These are phyloP conservation scores for Euclidia mi DNA, from an alignment of 2,888 invertebrate species.

Conservation along the genomic window DNA sequence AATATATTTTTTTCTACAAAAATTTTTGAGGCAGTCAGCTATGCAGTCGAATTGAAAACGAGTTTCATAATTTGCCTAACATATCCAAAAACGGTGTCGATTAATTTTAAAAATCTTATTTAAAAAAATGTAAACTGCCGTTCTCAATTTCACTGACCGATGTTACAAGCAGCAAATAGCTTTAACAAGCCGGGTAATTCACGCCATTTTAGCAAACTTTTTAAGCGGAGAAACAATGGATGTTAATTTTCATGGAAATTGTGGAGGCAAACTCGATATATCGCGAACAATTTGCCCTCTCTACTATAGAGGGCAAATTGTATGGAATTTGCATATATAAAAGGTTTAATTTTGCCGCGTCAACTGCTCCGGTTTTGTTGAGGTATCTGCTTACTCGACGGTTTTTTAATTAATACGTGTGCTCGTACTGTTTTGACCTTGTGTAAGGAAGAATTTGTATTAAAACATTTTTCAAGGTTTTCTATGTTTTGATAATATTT, in stretches of 20 bases:
- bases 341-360: conserved; percentile 38
- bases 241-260: conserved; percentile 49
- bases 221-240: conserved; percentile 21
- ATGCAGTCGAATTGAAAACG: no score
- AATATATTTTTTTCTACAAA: no score
- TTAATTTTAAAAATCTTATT: no score
- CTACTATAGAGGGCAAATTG: conserved; percentile 44
- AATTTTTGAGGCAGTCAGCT: no score
- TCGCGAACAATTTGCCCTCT: conserved; percentile 25
- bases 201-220: neutral
- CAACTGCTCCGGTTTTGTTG: conserved; percentile 43
- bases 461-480: no score
- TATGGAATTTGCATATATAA: conserved; percentile 44
- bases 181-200: neutral
- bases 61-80: no score
- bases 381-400: conserved; percentile 38
- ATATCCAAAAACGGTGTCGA: no score
- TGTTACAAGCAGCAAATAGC: no score
- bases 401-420: conserved; percentile 41
- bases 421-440: neutral
- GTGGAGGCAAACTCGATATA: conserved; percentile 33
- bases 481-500: no score
- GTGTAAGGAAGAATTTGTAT: no score
- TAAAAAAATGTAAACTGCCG: no score
- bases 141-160: no score